Evolutionary conservation across 2,113 vertebrate species (phyloP).

Genomic region (Dolichotis patagonum): DNA sequence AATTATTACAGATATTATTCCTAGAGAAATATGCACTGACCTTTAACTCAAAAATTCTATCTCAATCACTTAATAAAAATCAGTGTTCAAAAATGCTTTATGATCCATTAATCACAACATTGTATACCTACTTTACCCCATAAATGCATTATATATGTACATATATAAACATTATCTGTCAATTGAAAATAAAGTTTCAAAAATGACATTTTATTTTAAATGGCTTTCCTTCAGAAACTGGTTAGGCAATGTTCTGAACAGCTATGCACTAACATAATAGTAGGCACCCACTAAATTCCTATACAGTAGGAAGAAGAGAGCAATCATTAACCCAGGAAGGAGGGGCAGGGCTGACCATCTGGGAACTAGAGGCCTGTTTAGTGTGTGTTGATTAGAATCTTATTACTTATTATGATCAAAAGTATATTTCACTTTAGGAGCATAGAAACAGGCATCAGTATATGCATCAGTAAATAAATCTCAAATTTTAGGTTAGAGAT

Average conservation of each 20-base stretch:
- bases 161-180: not conserved
- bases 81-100: not conserved
- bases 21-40: not conserved
- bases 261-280: not conserved
- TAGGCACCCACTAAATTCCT: not conserved
- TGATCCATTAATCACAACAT: not conserved
- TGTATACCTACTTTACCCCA: not conserved
- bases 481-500: not conserved
- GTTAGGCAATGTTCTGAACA: not conserved
- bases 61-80: not conserved
- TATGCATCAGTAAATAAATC: not conserved
- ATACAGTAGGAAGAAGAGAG: not conserved
- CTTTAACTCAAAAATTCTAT: not conserved
- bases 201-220: not conserved
- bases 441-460: not conserved
- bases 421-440: not conserved
- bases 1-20: not conserved
- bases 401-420: not conserved
- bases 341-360: rapidly evolving
- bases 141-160: not conserved
- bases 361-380: not conserved
- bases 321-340: not conserved
- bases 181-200: not conserved
- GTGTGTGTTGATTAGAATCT: not conserved
- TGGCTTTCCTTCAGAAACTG: not conserved